Base-by-base conservation (phyloP, 2,797 vertebrate genomes). In the Orientallactaga sibirica region DNA sequence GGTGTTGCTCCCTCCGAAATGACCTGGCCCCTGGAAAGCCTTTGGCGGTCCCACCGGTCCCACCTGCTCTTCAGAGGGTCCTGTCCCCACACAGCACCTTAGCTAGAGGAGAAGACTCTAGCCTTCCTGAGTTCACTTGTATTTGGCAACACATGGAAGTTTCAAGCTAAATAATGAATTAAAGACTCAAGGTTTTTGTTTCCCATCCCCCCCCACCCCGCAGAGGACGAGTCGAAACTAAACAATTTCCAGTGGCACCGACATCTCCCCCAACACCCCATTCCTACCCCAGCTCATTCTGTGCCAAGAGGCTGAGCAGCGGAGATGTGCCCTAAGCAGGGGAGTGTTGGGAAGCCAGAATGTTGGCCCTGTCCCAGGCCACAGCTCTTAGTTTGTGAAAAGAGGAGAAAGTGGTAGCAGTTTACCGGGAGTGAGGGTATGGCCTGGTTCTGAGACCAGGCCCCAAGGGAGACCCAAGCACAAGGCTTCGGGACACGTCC, bases 291-390 rank as follows among this genome's bases (percentile, higher is more conserved):
- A 37, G 88, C 87, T 90, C 58, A 18, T 29, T 95, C 83, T 18
- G 88, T 94, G 96, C 96, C 97, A 97, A 95, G 96, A 96, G 95
- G 94, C 82, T 95, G 95, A 94, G 94, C 94, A 37, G 33, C 33
- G 95, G 97, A 91, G 94, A 92, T 95, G 92, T 77, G 95, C 94
- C 88, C 93, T 93, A 92, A 95, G 95, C 83, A 88, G 96, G 81
- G 92, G 91, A 85, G 89, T 66, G 11, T 89, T 90, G 55, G 93
- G 93, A 9, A 97, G 95, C 95, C 93, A 97, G 96, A 97, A 84
- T 1, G 88, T 94, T 97, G 97, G 97, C 97, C 92, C 3, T 20
- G 85, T 96, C 95, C 95, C 96, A 97, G 97, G 94, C 96, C 96
- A 97, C 93, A 18, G 82, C 82, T 96, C 94, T 75, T 2, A 84